A percentile compares a stretch with the other conserved stretches of the same genome.
Conservation (phyloP, 2,113 vertebrate genomes). For the Xenus cinereus region DNA sequence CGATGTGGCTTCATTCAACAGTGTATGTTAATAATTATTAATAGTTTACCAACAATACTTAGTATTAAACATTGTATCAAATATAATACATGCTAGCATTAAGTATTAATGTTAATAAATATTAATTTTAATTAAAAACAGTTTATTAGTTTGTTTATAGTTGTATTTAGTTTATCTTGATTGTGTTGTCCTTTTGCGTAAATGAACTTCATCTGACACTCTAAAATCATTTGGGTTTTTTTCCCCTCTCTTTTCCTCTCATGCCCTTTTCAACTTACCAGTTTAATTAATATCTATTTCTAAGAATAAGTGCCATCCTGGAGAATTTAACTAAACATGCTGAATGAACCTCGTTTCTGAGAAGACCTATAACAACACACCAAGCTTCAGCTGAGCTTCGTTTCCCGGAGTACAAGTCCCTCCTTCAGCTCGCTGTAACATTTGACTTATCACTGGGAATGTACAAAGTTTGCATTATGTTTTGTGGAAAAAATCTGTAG, state of each 20-base stretch:
- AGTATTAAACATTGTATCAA: neutral
- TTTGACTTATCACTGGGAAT: neutral
- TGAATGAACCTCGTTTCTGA: neutral
- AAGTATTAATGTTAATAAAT: neutral
- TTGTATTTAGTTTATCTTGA: neutral
- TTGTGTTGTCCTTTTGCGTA: neutral
- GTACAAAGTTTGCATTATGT: neutral
- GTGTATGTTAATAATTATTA: neutral
- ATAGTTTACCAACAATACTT: neutral
- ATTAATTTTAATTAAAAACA: neutral
- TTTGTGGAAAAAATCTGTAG: slow-evolving; percentile 6
- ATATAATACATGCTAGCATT: neutral
- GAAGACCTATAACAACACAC: neutral
- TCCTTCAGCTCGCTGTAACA: neutral
- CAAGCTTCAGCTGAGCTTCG: neutral
- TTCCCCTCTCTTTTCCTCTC: neutral
- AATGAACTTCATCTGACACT: neutral
- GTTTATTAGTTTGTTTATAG: neutral
- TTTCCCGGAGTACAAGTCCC: neutral
- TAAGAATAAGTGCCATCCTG: neutral
- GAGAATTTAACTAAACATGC: slow-evolving; percentile 7
- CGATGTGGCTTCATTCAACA: neutral
- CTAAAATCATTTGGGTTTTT: neutral
- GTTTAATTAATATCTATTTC: slow-evolving; percentile 49
- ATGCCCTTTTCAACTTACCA: neutral